Evolutionary conservation across 2,113 vertebrate species (phyloP).

Genomic region (Calypte anna): DNA sequence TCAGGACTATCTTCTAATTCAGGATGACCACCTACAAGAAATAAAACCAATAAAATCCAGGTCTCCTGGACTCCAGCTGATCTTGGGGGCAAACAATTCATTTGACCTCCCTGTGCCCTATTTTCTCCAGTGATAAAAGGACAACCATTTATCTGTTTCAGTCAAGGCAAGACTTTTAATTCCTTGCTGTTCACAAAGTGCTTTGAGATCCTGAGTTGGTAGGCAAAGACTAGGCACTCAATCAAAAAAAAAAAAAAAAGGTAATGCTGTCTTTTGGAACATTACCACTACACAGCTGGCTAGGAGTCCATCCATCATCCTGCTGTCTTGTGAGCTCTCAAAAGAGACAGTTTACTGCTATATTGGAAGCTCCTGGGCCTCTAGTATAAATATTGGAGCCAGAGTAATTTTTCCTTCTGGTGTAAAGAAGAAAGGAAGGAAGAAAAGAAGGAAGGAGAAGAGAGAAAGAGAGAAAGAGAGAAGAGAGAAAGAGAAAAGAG

Average conservation of each 20-base stretch:
- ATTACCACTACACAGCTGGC: neutral
- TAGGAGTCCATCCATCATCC: conserved; percentile 43
- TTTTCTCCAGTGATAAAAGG: neutral
- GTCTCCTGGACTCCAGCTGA: neutral
- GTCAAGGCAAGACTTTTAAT: neutral
- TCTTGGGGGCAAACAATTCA: neutral
- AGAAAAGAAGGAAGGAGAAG: too few relatives aligned
- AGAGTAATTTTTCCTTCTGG: neutral
- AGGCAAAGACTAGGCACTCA: neutral
- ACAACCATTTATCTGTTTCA: neutral
- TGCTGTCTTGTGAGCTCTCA: conserved; percentile 11
- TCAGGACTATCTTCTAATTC: neutral
- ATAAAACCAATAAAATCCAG: neutral
- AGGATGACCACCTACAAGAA: neutral
- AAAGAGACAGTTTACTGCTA: conserved; percentile 27
- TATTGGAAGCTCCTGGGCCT: conserved; percentile 1
- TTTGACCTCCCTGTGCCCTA: neutral
- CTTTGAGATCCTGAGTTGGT: conserved; percentile 22
- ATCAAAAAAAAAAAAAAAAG: conserved; percentile 19
- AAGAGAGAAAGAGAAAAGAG: too few relatives aligned
- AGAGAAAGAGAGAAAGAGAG: too few relatives aligned
- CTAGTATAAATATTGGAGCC: neutral
- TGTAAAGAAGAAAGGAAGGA: neutral
- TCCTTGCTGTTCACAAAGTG: neutral
- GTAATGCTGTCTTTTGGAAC: conserved; percentile 36